Evolutionary conservation across 2,888 invertebrate genomes (phyloP), one percentile per base, ranked within the genome.

Genomic region (Agrotis segetum): DNA sequence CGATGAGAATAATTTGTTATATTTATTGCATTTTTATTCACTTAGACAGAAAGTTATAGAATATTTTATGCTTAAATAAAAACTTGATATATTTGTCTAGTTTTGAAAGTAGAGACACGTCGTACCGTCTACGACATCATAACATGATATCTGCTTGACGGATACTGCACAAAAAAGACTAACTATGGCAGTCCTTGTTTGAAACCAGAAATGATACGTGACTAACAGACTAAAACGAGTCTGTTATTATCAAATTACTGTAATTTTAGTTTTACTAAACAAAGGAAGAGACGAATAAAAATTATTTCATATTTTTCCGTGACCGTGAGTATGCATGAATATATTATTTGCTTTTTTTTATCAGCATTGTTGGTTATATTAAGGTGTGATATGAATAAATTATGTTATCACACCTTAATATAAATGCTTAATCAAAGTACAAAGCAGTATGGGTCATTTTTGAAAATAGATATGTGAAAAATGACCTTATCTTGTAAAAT

Each of bases 161-260:
- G 50, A 50, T 69, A 55, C 40, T 65, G 64, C 53, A 65, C 61
- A 75, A 59, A 74, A 63, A 62, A 69, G n/a, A 34, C 13, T 14
- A 64, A 50, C 24, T 46, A 17, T 47, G 70, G 55, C 58, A 66
- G 65, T 70, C 46, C 24, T 66, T 19, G 67, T 71, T 47, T 68
- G 19, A 60, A 65, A 68, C 56, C 58, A 69, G 75, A 75, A 56
- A 56, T 24, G 56, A 68, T 75, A 68, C 83, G 72, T 65, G 81
- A 78, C 79, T 46, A 47, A 50, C 67, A 34, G 46, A 60, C 34
- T 24, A 19, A 49, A 64, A 56, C 50, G 63, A 61, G 53, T 14
- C 46, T 66, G 65, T 60, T 65, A 52, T 65, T 69, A 76, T 60
- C 47, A 81, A 81, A 76, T 76, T 63, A 81, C 71, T 63, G 58